A percentile compares a stretch with the other conserved stretches of the same genome.
phyloP scores from a whole-genome alignment of 2,113 vertebrate genomes.

The Solea solea region DNA sequence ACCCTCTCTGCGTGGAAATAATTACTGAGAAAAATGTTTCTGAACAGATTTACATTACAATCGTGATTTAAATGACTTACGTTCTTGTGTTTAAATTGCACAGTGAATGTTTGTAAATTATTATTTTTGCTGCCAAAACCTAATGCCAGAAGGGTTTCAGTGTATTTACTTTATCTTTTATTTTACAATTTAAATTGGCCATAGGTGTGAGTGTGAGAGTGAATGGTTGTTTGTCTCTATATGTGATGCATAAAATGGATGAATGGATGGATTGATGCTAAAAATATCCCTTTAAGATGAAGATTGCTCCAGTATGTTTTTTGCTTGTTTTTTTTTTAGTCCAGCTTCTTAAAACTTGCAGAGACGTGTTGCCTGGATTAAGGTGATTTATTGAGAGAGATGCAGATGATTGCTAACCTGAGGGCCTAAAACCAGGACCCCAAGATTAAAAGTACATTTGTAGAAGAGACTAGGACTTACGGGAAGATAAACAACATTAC shows the following conservation, averaged over 20 bases:
- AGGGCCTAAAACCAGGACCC: too few relatives aligned
- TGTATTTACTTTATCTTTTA: too few relatives aligned
- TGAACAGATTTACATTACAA: neutral
- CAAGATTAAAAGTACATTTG: constrained; percentile 3
- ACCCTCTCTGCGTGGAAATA: too few relatives aligned
- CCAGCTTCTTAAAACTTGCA: neutral
- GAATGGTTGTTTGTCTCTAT: too few relatives aligned
- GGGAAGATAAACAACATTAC: constrained; percentile 15
- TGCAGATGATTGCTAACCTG: constrained; percentile 31
- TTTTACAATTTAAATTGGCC: too few relatives aligned
- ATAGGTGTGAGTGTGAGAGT: too few relatives aligned
- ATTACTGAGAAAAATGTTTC: neutral
- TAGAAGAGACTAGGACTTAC: neutral
- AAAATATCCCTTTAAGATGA: constrained; percentile 6
- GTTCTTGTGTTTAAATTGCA: too few relatives aligned
- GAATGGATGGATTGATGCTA: neutral
- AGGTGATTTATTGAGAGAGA: constrained; percentile 16
- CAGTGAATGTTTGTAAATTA: too few relatives aligned
- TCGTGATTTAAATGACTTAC: too few relatives aligned
- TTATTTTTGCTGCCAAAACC: too few relatives aligned
- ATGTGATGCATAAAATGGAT: too few relatives aligned
- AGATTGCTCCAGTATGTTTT: neutral
- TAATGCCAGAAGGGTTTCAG: too few relatives aligned
- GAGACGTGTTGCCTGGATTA: constrained; percentile 2
- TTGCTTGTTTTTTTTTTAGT: neutral